A percentile compares a stretch with the other conserved stretches of the same genome.
These are phyloP conservation scores for Pluvianellus socialis DNA, from an alignment of 2,113 vertebrate genomes.

Conservation along the genomic window DNA sequence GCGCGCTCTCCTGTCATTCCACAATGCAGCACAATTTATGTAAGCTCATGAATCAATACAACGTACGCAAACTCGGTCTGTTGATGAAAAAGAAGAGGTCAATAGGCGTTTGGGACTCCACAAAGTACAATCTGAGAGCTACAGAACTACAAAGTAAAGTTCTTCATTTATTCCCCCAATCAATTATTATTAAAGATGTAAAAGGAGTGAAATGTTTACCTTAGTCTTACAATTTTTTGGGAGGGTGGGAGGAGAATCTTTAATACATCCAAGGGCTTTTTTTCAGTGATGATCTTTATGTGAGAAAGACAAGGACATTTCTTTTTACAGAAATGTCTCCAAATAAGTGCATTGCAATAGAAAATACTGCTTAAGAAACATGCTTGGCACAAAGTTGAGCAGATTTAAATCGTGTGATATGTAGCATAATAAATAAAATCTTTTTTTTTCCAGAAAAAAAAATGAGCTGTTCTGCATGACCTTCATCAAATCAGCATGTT, in stretches of 20 bases:
- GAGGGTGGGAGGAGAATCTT: background rate
- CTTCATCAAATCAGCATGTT: background rate
- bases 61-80: rapidly evolving
- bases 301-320: conserved; percentile 6
- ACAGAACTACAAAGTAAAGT: background rate
- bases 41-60: background rate
- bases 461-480: background rate
- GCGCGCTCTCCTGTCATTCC: rapidly evolving
- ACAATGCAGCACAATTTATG: background rate
- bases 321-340: background rate
- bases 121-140: background rate
- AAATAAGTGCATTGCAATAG: background rate
- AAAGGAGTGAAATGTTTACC: background rate
- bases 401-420: background rate
- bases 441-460: background rate
- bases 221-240: background rate
- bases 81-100: background rate
- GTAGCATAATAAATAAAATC: background rate
- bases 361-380: background rate
- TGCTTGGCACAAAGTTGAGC: background rate
- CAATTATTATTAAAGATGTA: background rate
- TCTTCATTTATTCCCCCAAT: background rate
- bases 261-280: background rate
- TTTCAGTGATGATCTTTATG: background rate
- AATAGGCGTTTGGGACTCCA: rapidly evolving